phyloP scores from a whole-genome alignment of 2,888 invertebrate genomes.

The Drosophila flavopinicola region DNA sequence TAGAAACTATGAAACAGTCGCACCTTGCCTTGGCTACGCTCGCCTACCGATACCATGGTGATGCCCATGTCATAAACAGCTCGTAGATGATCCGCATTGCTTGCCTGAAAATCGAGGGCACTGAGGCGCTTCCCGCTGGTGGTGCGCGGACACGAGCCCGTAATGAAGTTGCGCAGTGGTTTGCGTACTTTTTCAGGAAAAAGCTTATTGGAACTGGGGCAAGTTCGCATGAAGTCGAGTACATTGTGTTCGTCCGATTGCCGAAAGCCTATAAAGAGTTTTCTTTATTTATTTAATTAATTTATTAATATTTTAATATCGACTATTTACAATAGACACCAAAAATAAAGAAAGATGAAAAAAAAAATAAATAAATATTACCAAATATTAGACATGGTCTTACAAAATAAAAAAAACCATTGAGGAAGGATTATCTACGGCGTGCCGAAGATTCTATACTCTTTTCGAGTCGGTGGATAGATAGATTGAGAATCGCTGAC shows the following conservation, averaged over 20 bases:
- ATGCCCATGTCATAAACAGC: constrained; percentile 97
- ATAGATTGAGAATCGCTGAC: too few relatives aligned
- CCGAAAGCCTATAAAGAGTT: constrained; percentile 82
- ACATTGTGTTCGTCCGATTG: constrained; percentile 86
- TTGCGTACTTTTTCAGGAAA: constrained; percentile 93
- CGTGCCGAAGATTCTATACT: too few relatives aligned
- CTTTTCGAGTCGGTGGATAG: too few relatives aligned
- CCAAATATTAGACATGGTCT: too few relatives aligned
- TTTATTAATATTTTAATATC: too few relatives aligned
- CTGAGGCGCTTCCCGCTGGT: constrained; percentile 87
- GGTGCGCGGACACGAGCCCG: constrained; percentile 90
- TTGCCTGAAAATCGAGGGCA: constrained; percentile 91
- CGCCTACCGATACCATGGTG: constrained; percentile 92
- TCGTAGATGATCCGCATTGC: constrained; percentile 94
- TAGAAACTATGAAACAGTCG: constrained; percentile 95
- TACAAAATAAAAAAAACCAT: too few relatives aligned
- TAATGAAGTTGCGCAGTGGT: constrained; percentile 93
- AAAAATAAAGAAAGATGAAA: too few relatives aligned
- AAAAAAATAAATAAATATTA: too few relatives aligned
- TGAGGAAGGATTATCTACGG: too few relatives aligned
- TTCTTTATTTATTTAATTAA: too few relatives aligned
- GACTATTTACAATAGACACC: too few relatives aligned
- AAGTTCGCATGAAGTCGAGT: constrained; percentile 87
- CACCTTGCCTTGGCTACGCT: constrained; percentile 89
- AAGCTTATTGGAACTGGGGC: constrained; percentile 93